Evolutionary conservation across 2,113 vertebrate genomes (phyloP).

Genomic region (Chaetura pelagica): DNA sequence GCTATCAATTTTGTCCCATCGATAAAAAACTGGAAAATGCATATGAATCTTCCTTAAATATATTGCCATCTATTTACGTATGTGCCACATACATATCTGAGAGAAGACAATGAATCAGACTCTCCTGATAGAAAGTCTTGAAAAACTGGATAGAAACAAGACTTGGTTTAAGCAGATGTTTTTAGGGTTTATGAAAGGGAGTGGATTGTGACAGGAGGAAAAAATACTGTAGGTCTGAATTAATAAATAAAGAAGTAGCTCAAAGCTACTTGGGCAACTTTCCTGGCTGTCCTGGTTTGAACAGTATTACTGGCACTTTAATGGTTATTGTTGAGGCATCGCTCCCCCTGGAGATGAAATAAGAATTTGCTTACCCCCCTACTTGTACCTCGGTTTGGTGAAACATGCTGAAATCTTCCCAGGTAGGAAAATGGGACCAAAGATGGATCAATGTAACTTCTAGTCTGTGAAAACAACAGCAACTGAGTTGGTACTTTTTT

Average conservation of each 20-base stretch:
- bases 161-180: background rate
- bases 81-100: background rate
- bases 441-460: background rate
- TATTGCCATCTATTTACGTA: background rate
- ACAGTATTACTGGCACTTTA: background rate
- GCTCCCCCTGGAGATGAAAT: background rate
- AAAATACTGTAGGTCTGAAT: background rate
- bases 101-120: conserved; percentile 44
- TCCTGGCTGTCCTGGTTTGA: background rate
- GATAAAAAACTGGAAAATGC: background rate
- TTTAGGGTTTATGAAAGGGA: background rate
- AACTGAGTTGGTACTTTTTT: background rate
- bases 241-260: background rate
- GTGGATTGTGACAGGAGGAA: background rate
- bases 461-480: background rate
- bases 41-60: background rate
- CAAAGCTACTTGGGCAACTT: background rate
- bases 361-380: background rate
- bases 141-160: background rate
- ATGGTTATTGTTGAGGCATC: background rate
- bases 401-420: background rate
- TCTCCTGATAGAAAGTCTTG: background rate
- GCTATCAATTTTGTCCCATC: background rate
- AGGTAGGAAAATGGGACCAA: background rate
- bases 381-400: background rate